phyloP scores from a whole-genome alignment of 2,888 invertebrate species.

The Barypeithes pellucidus region DNA sequence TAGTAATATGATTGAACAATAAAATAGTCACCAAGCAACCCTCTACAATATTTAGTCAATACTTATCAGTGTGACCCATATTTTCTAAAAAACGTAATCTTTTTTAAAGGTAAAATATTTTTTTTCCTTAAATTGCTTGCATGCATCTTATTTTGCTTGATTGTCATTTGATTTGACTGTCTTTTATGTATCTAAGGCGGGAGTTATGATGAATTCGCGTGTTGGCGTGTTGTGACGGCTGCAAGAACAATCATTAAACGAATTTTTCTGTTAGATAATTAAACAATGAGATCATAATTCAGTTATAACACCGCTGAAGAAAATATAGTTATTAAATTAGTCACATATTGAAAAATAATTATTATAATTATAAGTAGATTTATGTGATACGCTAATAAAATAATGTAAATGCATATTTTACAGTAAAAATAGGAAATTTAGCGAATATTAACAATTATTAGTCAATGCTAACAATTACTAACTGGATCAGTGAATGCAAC shows the following conservation, averaged over 20 bases:
- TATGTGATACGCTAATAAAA: too few species aligned
- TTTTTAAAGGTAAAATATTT: conserved; percentile 26
- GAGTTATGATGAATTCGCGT: conserved; percentile 26
- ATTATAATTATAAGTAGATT: too few species aligned
- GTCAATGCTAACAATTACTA: too few species aligned
- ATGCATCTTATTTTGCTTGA: conserved; percentile 26
- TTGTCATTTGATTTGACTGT: conserved; percentile 8
- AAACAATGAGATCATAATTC: conserved; percentile 14
- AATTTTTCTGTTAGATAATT: neutral
- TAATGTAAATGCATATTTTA: too few species aligned
- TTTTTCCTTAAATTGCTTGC: conserved; percentile 18
- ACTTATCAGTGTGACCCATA: conserved; percentile 26
- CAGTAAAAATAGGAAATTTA: too few species aligned
- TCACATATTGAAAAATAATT: too few species aligned
- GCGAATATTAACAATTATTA: too few species aligned
- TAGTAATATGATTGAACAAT: neutral
- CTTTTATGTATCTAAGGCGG: conserved; percentile 17
- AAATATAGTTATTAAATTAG: neutral
- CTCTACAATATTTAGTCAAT: conserved; percentile 26
- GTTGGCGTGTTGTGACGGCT: conserved; percentile 19
- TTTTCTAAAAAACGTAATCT: conserved; percentile 1
- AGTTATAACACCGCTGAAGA: neutral
- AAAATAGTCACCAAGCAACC: conserved; percentile 25
- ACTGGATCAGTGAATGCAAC: too few species aligned
- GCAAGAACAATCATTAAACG: neutral